These are phyloP conservation scores for Megathymus violae DNA, from an alignment of 1,140 invertebrate species.

Conservation along the genomic window DNA sequence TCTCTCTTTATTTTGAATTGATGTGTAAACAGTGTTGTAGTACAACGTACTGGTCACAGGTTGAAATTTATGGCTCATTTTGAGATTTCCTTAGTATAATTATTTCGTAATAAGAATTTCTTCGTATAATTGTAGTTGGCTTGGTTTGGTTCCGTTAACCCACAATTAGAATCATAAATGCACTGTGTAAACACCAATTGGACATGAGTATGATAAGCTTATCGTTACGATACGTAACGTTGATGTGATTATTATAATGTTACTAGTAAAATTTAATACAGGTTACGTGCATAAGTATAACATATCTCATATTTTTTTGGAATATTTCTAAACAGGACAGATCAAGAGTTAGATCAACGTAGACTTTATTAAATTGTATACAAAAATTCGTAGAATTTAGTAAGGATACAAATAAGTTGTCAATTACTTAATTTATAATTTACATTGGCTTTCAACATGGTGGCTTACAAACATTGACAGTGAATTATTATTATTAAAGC, in stretches of 20 bases:
- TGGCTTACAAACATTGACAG: no score
- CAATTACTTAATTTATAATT: no score
- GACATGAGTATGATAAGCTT: constrained; percentile 46
- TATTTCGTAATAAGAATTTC: constrained; percentile 27
- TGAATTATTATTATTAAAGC: no score
- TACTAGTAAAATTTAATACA: constrained; percentile 29
- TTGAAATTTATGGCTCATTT: constrained; percentile 55
- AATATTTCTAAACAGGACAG: no score
- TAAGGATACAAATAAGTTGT: no score
- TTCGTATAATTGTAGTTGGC: background rate
- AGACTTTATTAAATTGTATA: no score
- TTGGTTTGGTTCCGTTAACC: background rate
- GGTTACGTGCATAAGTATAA: no score
- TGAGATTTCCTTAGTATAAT: constrained; percentile 28
- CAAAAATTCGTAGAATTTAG: no score
- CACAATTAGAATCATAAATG: constrained; percentile 24
- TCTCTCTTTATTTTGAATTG: constrained; percentile 67
- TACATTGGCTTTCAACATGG: no score
- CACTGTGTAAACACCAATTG: constrained; percentile 26
- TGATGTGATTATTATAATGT: constrained; percentile 7
- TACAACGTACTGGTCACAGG: constrained; percentile 60
- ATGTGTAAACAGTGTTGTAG: constrained; percentile 68
- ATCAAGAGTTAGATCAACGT: no score
- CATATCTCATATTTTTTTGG: no score
- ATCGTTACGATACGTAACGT: constrained; percentile 27